Conservation (phyloP, 2,888 invertebrate genomes). For the Chrysodeixis includens region DNA sequence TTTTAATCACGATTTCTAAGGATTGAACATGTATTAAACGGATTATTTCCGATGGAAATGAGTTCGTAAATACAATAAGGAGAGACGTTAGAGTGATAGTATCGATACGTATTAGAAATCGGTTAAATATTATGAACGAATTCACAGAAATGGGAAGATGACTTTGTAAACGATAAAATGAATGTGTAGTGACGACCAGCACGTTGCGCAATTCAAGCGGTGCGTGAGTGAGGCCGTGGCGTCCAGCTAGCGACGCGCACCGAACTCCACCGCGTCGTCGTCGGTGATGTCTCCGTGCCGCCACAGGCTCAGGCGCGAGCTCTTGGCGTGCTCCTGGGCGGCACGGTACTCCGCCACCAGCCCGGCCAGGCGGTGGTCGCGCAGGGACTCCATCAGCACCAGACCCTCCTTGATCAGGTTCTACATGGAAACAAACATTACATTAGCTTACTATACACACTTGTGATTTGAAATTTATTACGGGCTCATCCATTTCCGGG, state of each 20-base stretch:
- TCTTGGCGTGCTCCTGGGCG: constrained; percentile 96
- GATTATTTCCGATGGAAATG: constrained; percentile 38
- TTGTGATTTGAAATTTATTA: neutral
- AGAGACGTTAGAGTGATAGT: constrained; percentile 32
- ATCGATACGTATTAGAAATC: constrained; percentile 42
- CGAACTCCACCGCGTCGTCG: constrained; percentile 93
- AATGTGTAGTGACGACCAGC: constrained; percentile 68
- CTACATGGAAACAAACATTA: constrained; percentile 69
- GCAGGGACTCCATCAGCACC: constrained; percentile 93
- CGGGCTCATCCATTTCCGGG: neutral
- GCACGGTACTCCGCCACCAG: constrained; percentile 94
- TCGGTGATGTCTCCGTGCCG: constrained; percentile 99
- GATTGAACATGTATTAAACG: constrained; percentile 26
- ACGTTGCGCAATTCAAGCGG: constrained; percentile 70
- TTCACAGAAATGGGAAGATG: constrained; percentile 72
- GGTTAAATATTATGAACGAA: constrained; percentile 30
- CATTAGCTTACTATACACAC: neutral
- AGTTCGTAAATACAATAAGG: constrained; percentile 25
- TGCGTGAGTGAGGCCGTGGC: constrained; percentile 67
- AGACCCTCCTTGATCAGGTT: constrained; percentile 96
- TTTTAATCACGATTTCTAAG: constrained; percentile 46
- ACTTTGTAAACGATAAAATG: constrained; percentile 67
- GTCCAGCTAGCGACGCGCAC: constrained; percentile 82
- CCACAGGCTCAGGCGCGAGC: constrained; percentile 97
- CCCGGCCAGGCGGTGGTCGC: constrained; percentile 94